These are phyloP conservation scores for Mythimna impura DNA, from an alignment of 2,888 invertebrate species.

Conservation along the genomic window DNA sequence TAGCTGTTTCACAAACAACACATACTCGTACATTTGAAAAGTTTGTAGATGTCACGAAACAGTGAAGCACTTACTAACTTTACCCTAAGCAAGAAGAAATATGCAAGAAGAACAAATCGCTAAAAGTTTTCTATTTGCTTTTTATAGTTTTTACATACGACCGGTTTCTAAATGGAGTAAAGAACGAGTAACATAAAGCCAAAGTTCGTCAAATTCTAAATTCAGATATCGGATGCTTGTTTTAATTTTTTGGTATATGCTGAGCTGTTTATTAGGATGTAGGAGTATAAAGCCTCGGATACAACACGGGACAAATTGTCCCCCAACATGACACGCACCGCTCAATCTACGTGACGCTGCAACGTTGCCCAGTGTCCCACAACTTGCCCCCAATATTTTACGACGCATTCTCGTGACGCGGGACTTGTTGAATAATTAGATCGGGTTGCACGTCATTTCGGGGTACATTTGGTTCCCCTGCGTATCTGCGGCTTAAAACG, in stretches of 20 bases:
- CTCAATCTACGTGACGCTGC: too few species aligned
- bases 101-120: neutral
- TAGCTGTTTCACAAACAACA: conserved; percentile 33
- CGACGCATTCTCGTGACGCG: too few species aligned
- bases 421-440: too few species aligned
- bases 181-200: neutral
- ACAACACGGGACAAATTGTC: too few species aligned
- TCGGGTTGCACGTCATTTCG: too few species aligned
- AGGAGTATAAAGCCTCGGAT: neutral
- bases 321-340: too few species aligned
- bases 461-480: too few species aligned
- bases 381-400: too few species aligned
- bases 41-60: conserved; percentile 29
- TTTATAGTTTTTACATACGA: neutral
- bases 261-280: neutral
- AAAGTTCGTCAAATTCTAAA: neutral
- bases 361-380: too few species aligned
- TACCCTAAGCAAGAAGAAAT: neutral
- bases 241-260: conserved; percentile 13
- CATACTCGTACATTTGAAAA: conserved; percentile 5
- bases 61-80: conserved; percentile 14
- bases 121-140: neutral
- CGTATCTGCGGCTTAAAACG: neutral
- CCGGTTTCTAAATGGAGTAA: neutral
- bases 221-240: neutral